Conservation (phyloP, 2,113 vertebrate genomes). For the Myotis davidii region DNA sequence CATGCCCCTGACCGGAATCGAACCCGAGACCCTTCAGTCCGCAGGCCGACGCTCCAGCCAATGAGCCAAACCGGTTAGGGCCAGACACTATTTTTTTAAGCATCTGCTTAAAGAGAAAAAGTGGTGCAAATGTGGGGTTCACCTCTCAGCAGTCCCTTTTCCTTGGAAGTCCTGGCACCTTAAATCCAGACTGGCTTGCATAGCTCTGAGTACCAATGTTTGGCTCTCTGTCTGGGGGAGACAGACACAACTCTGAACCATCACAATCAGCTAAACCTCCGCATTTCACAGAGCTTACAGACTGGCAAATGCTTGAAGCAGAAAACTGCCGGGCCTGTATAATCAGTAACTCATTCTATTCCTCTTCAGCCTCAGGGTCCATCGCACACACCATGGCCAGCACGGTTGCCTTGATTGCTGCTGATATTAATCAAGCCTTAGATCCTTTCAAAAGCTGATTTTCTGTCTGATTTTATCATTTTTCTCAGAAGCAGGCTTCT, state of each 20-base stretch:
- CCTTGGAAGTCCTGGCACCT: background rate
- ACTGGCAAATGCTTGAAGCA: background rate
- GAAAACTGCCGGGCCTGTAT: background rate
- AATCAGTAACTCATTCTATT: background rate
- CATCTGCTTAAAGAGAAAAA: background rate
- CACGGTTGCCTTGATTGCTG: background rate
- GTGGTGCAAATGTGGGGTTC: background rate
- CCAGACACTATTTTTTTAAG: background rate
- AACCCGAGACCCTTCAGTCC: no score
- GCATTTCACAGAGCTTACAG: background rate
- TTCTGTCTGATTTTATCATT: background rate
- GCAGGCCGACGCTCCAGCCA: no score
- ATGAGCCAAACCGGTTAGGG: no score
- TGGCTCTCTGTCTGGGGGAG: background rate
- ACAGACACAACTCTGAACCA: background rate
- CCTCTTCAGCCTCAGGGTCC: background rate
- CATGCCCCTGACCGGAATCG: no score
- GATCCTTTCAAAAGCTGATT: background rate
- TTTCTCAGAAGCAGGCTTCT: background rate
- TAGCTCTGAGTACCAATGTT: background rate
- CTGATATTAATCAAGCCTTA: background rate
- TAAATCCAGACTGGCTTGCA: background rate
- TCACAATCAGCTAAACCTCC: background rate
- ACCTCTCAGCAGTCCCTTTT: background rate
- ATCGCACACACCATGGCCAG: rapidly evolving